A percentile compares a stretch with the other conserved stretches of the same genome.
These are phyloP conservation scores for Columba guinea DNA, from an alignment of 2,797 vertebrate species.

Conservation along the genomic window DNA sequence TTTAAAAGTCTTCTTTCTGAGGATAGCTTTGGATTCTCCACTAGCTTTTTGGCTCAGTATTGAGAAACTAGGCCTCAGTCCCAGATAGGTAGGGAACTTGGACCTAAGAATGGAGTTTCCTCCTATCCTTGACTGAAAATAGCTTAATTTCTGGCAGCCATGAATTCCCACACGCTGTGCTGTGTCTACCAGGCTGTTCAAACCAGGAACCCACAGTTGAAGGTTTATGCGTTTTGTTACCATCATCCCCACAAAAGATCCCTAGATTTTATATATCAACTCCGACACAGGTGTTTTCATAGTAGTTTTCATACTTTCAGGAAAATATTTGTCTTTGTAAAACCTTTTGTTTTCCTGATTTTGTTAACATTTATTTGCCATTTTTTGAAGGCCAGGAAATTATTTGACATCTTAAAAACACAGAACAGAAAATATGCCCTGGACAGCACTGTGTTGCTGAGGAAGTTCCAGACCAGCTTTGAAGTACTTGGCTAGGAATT, in stretches of 20 bases:
- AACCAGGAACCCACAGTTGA: neutral
- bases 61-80: neutral
- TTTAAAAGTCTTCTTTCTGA: neutral
- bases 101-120: neutral
- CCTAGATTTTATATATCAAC: neutral
- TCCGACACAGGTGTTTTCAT: neutral
- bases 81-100: neutral
- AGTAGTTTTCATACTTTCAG: neutral
- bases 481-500: neutral
- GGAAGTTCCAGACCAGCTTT: neutral
- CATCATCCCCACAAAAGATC: neutral
- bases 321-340: neutral
- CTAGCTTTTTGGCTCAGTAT: neutral
- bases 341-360: neutral
- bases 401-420: neutral
- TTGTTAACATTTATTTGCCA: neutral
- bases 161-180: neutral
- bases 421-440: neutral
- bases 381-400: neutral
- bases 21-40: neutral
- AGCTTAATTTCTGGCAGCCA: neutral
- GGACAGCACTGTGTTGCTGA: neutral
- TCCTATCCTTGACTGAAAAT: neutral
- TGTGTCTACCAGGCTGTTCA: neutral
- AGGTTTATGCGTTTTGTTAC: accelerated